These are phyloP conservation scores for Oncorhynchus clarkii DNA, from an alignment of 2,113 vertebrate species.

Conservation along the genomic window DNA sequence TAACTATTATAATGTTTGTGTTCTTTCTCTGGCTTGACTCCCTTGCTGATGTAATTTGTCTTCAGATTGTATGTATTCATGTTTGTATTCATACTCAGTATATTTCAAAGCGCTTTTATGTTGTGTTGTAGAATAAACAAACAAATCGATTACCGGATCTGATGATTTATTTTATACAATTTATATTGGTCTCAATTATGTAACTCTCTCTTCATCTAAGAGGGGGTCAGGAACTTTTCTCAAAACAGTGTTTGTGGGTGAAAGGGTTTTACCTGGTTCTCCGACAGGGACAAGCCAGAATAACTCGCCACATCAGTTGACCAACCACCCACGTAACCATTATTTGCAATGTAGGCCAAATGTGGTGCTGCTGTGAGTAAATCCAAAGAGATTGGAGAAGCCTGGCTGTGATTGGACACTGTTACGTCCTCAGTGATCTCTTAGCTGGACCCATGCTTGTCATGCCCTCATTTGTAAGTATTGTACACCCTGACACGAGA, in stretches of 20 bases:
- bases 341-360: slow-evolving; percentile 69
- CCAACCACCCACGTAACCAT: slow-evolving; percentile 58
- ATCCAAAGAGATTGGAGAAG: slow-evolving; percentile 65
- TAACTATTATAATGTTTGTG: slow-evolving; percentile 11
- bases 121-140: slow-evolving; percentile 86
- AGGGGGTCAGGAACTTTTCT: no score
- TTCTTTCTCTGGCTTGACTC: slow-evolving; percentile 27
- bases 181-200: no score
- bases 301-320: slow-evolving; percentile 23
- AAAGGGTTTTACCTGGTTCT: no score
- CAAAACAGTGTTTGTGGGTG: no score
- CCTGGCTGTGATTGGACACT: slow-evolving; percentile 37
- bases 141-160: slow-evolving; percentile 37
- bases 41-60: slow-evolving; percentile 80
- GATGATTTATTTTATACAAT: not conserved
- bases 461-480: slow-evolving; percentile 52
- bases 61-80: slow-evolving; percentile 67
- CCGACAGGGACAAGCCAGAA: no score
- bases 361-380: slow-evolving; percentile 52
- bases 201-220: no score
- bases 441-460: slow-evolving; percentile 34
- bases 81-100: slow-evolving; percentile 45
- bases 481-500: slow-evolving; percentile 54
- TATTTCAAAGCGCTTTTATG: slow-evolving; percentile 62
- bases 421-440: slow-evolving; percentile 2